phyloP scores from a whole-genome alignment of 2,797 vertebrate genomes.

The Glossophaga mutica region DNA sequence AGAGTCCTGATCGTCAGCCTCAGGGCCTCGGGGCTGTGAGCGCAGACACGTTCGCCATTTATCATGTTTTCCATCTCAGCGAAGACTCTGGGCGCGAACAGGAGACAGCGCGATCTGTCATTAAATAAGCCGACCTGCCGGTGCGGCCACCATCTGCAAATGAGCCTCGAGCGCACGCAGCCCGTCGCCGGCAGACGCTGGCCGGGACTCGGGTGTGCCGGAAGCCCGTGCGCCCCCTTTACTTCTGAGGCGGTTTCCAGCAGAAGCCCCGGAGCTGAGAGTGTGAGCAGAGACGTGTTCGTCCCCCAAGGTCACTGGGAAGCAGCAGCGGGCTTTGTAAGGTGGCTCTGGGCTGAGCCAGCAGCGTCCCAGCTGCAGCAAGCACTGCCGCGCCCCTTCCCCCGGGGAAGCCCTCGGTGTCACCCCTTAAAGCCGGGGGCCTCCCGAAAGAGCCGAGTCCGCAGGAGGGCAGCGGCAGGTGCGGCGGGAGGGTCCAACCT shows the following conservation, averaged over 20 bases:
- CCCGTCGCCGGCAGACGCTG: background rate
- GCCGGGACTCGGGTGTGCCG: rapidly evolving
- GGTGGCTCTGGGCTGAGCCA: background rate
- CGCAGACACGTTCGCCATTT: background rate
- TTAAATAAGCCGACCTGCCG: slow-evolving; percentile 5
- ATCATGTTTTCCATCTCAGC: background rate
- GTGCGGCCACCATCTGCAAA: background rate
- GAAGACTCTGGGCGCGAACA: background rate
- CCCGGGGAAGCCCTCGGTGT: background rate
- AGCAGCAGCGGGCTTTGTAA: background rate
- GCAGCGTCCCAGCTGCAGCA: background rate
- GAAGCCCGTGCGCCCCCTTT: background rate
- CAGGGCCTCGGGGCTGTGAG: background rate
- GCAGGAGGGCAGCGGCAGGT: background rate
- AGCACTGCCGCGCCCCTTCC: background rate
- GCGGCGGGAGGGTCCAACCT: too few species aligned
- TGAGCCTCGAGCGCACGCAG: background rate
- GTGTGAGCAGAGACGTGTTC: rapidly evolving
- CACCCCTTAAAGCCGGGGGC: background rate
- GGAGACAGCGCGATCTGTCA: background rate
- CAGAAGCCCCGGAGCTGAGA: background rate
- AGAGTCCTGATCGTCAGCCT: background rate
- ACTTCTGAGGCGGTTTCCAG: background rate
- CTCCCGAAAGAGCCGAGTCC: background rate
- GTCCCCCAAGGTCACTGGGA: background rate